A percentile compares a stretch with the other conserved stretches of the same genome.
These are phyloP conservation scores for Drosophila asahinai DNA, from an alignment of 1,140 invertebrate genomes.

Conservation along the genomic window DNA sequence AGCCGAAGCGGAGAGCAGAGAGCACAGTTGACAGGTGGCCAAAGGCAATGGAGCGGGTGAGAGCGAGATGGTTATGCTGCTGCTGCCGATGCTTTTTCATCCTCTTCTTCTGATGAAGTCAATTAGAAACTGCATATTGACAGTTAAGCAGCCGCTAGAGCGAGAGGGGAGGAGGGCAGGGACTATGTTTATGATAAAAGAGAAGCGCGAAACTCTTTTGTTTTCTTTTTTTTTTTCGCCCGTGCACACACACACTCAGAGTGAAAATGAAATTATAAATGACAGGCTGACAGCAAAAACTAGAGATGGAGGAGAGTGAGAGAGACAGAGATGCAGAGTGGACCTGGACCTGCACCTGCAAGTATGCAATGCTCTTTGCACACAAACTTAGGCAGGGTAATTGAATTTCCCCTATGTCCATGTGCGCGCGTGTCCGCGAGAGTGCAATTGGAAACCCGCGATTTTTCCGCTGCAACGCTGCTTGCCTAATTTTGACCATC, in stretches of 20 bases:
- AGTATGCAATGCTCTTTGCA: conserved; percentile 43
- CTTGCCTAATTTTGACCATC: conserved; percentile 14
- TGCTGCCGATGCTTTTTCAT: conserved; percentile 5
- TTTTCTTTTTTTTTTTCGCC: not conserved
- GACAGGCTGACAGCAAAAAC: conserved; percentile 29
- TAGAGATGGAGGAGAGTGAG: conserved; percentile 5
- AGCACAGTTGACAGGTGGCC: conserved; percentile 38
- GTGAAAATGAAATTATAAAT: conserved; percentile 57
- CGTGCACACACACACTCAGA: not conserved
- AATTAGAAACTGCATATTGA: conserved; percentile 57
- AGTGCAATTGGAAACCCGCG: conserved; percentile 33
- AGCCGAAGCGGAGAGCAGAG: not conserved
- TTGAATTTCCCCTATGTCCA: conserved; percentile 34
- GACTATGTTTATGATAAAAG: conserved; percentile 16
- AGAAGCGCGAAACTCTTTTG: conserved; percentile 18
- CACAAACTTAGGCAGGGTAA: conserved; percentile 21
- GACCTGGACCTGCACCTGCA: conserved; percentile 32
- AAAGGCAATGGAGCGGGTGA: conserved; percentile 19
- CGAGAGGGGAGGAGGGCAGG: too few relatives aligned
- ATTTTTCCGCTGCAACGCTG: conserved; percentile 20
- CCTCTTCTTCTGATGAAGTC: conserved; percentile 36
- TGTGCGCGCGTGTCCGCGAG: not conserved
- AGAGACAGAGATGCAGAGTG: conserved; percentile 9
- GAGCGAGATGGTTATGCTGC: conserved; percentile 16
- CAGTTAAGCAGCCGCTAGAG: conserved; percentile 22